Conservation (phyloP, 1,140 invertebrate species). For the Eurosta solidaginis region DNA sequence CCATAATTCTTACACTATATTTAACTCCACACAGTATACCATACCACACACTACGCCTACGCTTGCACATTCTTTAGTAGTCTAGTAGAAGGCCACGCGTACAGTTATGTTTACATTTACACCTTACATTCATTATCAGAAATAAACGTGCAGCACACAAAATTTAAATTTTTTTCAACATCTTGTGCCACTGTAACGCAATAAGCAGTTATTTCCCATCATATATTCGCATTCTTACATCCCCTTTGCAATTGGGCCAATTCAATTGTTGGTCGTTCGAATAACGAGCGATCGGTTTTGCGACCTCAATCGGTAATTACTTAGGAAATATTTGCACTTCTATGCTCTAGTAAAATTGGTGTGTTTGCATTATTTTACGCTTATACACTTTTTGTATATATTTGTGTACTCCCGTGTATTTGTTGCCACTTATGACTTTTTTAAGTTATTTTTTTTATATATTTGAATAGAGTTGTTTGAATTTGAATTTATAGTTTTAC, state of each 20-base stretch:
- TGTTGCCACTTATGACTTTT: background rate
- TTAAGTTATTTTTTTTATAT: background rate
- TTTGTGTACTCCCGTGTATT: background rate
- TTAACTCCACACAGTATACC: too few relatives aligned
- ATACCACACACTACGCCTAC: too few relatives aligned
- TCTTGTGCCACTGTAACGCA: background rate
- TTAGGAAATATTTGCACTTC: constrained; percentile 25
- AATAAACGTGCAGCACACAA: too few relatives aligned
- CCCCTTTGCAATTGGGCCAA: background rate
- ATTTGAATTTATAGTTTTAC: constrained; percentile 5
- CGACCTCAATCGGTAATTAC: constrained; percentile 23
- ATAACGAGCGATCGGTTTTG: background rate
- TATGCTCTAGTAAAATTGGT: constrained; percentile 16
- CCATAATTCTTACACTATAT: too few relatives aligned
- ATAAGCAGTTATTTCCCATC: too few relatives aligned
- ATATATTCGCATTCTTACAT: too few relatives aligned
- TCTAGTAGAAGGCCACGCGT: too few relatives aligned
- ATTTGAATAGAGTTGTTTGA: constrained; percentile 2
- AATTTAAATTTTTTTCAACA: too few relatives aligned
- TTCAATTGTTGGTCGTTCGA: background rate
- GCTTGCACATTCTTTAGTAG: too few relatives aligned
- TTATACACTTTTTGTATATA: background rate
- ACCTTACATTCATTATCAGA: too few relatives aligned
- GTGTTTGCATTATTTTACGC: constrained; percentile 2
- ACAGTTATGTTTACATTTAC: too few relatives aligned